Percentiles rank a stretch among this genome's conserved stretches.
These are phyloP conservation scores for Aramus guarauna DNA, from an alignment of 2,113 vertebrate genomes.

Conservation along the genomic window DNA sequence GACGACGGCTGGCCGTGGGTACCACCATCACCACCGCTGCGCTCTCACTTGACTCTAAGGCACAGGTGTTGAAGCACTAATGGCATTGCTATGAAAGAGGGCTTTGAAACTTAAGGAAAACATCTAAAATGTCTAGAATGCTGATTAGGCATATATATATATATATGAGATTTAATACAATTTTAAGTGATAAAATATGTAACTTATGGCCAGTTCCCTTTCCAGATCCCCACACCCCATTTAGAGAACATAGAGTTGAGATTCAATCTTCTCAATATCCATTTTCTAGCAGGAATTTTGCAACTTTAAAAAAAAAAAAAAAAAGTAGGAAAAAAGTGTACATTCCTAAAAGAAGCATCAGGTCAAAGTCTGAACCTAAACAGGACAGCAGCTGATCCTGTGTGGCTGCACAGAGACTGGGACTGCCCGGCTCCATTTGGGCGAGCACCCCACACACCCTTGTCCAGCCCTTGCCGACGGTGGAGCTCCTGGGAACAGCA, in stretches of 20 bases:
- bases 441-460: not conserved
- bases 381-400: not conserved
- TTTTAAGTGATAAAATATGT: not conserved
- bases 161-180: not conserved
- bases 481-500: not conserved
- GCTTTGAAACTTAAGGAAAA: not conserved
- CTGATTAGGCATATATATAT: rapidly evolving
- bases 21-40: not conserved
- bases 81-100: not conserved
- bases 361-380: not conserved
- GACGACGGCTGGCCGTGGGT: rapidly evolving
- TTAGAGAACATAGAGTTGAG: not conserved
- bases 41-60: not conserved
- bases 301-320: not conserved
- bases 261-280: not conserved
- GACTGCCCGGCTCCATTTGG: not conserved
- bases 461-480: rapidly evolving
- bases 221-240: rapidly evolving
- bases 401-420: not conserved
- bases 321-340: not conserved
- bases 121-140: not conserved
- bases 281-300: not conserved
- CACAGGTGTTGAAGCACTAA: not conserved
- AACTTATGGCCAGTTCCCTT: not conserved
- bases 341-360: not conserved